Percentiles rank a stretch among this genome's conserved stretches.
Conservation (phyloP, 2,888 invertebrate genomes). For the Hypselothyrea guttata region DNA sequence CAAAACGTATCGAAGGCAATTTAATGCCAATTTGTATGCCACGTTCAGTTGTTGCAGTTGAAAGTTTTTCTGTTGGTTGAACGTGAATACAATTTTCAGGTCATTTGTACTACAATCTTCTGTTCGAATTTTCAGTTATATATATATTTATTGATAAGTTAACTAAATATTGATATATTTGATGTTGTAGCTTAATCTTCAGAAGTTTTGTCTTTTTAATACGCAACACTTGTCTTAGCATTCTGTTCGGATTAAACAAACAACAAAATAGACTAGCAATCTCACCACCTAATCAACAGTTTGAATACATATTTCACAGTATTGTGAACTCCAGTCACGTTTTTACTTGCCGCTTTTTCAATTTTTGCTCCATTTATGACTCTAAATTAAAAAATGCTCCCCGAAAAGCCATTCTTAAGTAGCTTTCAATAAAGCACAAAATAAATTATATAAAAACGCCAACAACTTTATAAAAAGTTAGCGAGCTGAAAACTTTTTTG, state of each 20-base stretch:
- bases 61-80: slow-evolving; percentile 33
- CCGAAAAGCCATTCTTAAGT: neutral
- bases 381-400: neutral
- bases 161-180: too few relatives aligned
- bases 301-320: slow-evolving; percentile 23
- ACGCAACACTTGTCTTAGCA: too few relatives aligned
- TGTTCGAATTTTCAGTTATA: too few relatives aligned
- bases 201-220: too few relatives aligned
- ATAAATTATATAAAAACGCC: slow-evolving; percentile 8
- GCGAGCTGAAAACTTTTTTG: neutral
- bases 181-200: too few relatives aligned
- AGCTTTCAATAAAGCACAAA: slow-evolving; percentile 1
- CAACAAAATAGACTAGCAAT: too few relatives aligned
- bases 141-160: too few relatives aligned
- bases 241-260: too few relatives aligned
- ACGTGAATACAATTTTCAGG: slow-evolving; percentile 40
- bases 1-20: neutral
- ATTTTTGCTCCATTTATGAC: slow-evolving; percentile 22
- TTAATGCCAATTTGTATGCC: slow-evolving; percentile 26
- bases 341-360: slow-evolving; percentile 39
- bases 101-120: slow-evolving; percentile 22
- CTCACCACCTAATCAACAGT: slow-evolving; percentile 42
- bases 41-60: neutral
- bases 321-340: slow-evolving; percentile 55
- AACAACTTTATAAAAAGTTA: neutral